Evolutionary conservation across 2,113 vertebrate species (phyloP), one percentile per base, ranked within the genome.

Genomic region (Pangasianodon gigas): DNA sequence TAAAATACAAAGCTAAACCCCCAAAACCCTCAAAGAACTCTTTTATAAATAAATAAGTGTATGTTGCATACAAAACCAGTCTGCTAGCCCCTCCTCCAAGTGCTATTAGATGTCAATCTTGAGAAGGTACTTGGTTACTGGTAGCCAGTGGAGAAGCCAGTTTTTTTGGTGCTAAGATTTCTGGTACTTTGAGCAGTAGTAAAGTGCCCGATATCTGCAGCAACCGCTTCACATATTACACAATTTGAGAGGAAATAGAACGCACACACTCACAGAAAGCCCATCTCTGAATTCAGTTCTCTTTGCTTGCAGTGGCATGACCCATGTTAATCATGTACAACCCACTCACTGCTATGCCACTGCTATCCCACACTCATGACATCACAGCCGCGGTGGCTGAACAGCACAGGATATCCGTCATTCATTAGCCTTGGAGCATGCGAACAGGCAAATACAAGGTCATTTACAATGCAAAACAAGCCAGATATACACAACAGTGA

Each of bases 381-480:
- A 84, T 58, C 52, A 84, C 67, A n/a, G 81, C 19, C 21, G 60
- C 13, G 3, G 29, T 51, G 60, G 79, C 60, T 48, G 11, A 69
- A 82, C 60, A 37, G 51, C 26, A 24, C 81, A 84, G 46, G 21
- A 29, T 52, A 69, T 41, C 87, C 19, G 24, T 85, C 52, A 60
- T n/a, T 74, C 51, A 58, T 89, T 89, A 51, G 51, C 14, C 51
- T 56, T 8, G 6, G 67, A 46, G 18, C 37, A 85, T 89, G 52
- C 51, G 51, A 84, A 84, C 52, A 84, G 52, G 81, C 9, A 84
- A 75, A 77, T 51, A 41, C 67, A 60, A 85, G 84, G 82, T n/a
- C 82, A 89, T 85, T 89, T 89, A 32, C 88, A 75, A 84, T 84
- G 81, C 81, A 84, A 89, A 84, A 46, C 48, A 74, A 24, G 32